Base-by-base conservation (phyloP, 2,797 vertebrate genomes). In the Gambusia yucatana region DNA sequence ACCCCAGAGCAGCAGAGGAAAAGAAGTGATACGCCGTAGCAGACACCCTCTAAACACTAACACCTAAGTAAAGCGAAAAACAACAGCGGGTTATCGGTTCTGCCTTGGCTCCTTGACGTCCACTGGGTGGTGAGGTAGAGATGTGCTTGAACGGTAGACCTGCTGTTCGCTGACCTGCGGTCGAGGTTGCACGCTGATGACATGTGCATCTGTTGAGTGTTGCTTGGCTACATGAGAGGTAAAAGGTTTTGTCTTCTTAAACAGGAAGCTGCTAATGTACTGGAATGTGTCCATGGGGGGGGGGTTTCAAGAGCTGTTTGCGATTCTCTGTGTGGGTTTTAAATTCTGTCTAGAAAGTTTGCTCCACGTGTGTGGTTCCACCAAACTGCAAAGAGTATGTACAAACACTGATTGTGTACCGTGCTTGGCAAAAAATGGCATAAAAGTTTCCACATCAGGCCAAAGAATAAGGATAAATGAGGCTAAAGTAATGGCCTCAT, bases 81-180 rank as follows among this genome's bases (percentile, higher is more conserved):
- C 67, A 25, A 28, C 41, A 28, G 75, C 41, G 69, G 73, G 2
- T 71, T 46, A 63, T 76, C 9, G 72, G 39, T 85, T 80, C 85
- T 77, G 83, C 88, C 87, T 89, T 89, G 92, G 89, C 88, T 79
- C 76, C 65, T 76, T 69, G 89, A 79, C 79, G 33, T 89, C 77
- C 77, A 81, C 84, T 80, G 78, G 82, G 86, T 76, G 85, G 82
- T 84, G 94, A 95, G 93, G 94, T 95, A 95, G 94, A 94, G 87
- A 86, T 81, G 81, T 72, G 73, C 86, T 75, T 78, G 83, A 81
- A 46, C 72, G 83, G 77, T 82, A 84, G 83, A 75, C 74, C 83
- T 79, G 79, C 84, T 84, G 80, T 80, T 52, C 3, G 76, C 70
- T 70, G 83, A 87, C 77, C 76, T 70, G 46, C 10, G 7, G 71